These are phyloP conservation scores for Onychomys torridus DNA, from an alignment of 2,797 vertebrate species.

Conservation along the genomic window DNA sequence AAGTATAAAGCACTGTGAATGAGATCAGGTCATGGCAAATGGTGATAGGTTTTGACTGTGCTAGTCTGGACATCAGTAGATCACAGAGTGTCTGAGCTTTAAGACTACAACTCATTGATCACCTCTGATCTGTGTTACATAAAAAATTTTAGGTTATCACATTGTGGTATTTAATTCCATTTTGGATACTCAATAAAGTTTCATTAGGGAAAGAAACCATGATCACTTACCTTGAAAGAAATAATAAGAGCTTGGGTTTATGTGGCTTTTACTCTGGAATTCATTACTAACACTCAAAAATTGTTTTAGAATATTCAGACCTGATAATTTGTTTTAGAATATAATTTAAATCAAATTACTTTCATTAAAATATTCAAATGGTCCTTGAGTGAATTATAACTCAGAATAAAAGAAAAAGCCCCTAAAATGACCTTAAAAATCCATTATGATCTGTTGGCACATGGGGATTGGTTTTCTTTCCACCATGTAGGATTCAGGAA, in stretches of 20 bases:
- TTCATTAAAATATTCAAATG: neutral
- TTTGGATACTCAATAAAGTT: neutral
- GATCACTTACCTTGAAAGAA: neutral
- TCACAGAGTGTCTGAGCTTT: neutral
- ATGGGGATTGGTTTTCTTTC: neutral
- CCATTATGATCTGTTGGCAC: neutral
- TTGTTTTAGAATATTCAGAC: neutral
- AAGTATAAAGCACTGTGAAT: neutral
- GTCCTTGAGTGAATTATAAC: neutral
- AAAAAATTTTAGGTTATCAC: neutral
- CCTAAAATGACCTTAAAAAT: neutral
- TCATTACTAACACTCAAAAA: neutral
- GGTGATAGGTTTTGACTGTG: neutral
- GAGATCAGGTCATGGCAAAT: neutral
- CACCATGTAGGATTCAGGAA: neutral
- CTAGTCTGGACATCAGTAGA: neutral
- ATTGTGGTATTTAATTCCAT: neutral
- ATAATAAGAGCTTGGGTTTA: neutral
- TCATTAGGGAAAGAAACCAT: neutral
- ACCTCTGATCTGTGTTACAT: neutral
- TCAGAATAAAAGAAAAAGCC: neutral
- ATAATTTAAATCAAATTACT: neutral
- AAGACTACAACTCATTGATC: neutral
- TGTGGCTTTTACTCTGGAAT: neutral
- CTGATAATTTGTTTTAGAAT: neutral